phyloP scores from a whole-genome alignment of 2,113 vertebrate species.

The Phainopepla nitens region DNA sequence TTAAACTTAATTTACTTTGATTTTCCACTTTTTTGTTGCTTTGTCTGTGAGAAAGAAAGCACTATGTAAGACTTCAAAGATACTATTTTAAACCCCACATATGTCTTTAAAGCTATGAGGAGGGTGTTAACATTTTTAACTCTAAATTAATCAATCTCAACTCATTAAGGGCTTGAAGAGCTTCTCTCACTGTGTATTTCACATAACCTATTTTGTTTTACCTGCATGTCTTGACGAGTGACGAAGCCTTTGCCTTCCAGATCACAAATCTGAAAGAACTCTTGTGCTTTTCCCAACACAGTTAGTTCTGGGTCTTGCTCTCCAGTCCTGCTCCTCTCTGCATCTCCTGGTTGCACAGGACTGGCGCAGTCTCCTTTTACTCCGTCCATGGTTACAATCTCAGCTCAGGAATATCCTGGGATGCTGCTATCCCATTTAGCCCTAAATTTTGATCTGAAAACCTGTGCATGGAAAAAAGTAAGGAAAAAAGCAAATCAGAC shows the following conservation, averaged over 20 bases:
- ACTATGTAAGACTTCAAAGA: neutral
- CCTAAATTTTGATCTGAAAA: constrained; percentile 6
- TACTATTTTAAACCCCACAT: neutral
- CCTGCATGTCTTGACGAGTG: constrained; percentile 86
- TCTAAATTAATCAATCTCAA: neutral
- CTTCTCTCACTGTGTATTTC: neutral
- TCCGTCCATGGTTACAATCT: constrained; percentile 7
- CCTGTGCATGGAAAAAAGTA: constrained; percentile 52
- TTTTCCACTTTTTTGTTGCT: neutral
- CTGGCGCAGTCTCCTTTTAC: neutral
- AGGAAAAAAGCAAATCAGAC: constrained; percentile 62
- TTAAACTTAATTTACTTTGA: neutral
- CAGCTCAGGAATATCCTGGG: neutral
- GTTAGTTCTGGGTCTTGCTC: constrained; percentile 23
- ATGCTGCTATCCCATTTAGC: constrained; percentile 64
- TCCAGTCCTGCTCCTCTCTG: constrained; percentile 20
- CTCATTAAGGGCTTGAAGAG: neutral
- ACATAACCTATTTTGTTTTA: constrained; percentile 44
- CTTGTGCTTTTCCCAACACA: constrained; percentile 79
- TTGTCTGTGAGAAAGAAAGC: neutral
- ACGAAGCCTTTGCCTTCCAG: constrained; percentile 88
- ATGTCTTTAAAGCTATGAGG: neutral
- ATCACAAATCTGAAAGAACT: constrained; percentile 93
- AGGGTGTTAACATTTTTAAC: neutral
- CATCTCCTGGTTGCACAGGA: neutral